A percentile compares a stretch with the other conserved stretches of the same genome.
Evolutionary conservation across 2,888 invertebrate species (phyloP).

Genomic region (Hecatera dysodea): DNA sequence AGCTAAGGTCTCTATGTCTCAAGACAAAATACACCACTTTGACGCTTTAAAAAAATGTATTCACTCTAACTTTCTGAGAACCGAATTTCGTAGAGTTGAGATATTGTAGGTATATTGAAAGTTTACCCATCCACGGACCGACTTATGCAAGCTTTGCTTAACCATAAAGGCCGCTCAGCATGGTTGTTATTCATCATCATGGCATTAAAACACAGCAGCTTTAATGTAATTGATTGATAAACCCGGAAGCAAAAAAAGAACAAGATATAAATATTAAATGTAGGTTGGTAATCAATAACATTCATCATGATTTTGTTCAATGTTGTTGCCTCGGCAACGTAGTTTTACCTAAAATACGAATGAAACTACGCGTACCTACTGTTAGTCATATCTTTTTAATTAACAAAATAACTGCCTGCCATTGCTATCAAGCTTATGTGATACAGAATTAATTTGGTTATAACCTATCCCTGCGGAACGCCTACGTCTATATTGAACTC

Average conservation of each 20-base stretch:
- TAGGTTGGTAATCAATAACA: background rate
- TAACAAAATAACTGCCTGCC: slow-evolving; percentile 5
- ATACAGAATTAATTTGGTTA: slow-evolving; percentile 15
- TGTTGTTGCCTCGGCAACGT: slow-evolving; percentile 1
- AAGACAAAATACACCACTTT: no score
- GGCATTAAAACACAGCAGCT: no score
- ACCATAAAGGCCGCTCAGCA: no score
- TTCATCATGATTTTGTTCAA: background rate
- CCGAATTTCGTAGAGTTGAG: no score
- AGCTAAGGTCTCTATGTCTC: no score
- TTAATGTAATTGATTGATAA: background rate
- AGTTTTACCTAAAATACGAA: no score
- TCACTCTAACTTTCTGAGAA: no score
- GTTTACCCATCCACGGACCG: no score
- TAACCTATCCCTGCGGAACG: slow-evolving; percentile 12
- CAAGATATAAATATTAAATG: background rate
- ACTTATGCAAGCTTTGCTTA: no score
- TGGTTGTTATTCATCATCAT: no score
- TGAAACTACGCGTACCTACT: background rate
- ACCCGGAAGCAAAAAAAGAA: background rate
- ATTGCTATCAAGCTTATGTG: background rate
- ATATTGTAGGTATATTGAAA: no score
- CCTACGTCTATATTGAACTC: slow-evolving; percentile 7
- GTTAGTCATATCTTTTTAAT: slow-evolving; percentile 21
- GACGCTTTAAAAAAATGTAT: no score